These are phyloP conservation scores for Gnathonemus longibarbis DNA, from an alignment of 2,113 vertebrate species.

Conservation along the genomic window DNA sequence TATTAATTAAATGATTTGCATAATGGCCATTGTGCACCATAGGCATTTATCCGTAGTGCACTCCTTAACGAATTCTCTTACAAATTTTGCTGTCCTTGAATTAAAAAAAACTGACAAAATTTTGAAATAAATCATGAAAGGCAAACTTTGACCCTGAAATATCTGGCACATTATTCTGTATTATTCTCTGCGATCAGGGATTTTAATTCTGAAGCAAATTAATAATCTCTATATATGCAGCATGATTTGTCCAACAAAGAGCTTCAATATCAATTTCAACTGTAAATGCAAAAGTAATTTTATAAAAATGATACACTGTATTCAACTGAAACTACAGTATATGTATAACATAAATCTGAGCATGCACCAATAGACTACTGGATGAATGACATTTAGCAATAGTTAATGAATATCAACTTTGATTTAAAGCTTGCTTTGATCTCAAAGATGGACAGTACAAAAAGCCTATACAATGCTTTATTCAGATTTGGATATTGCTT, in stretches of 20 bases:
- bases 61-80: constrained; percentile 48
- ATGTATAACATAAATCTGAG: neutral
- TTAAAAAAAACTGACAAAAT: neutral
- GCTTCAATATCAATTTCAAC: neutral
- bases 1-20: constrained; percentile 69
- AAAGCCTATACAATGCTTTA: neutral
- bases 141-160: neutral
- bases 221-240: neutral
- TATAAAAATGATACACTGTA: neutral
- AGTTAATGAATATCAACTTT: neutral
- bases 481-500: neutral
- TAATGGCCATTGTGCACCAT: constrained; percentile 55
- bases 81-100: constrained; percentile 12
- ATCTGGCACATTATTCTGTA: neutral
- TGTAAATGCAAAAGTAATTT: neutral
- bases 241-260: neutral
- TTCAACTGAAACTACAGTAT: neutral
- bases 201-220: neutral
- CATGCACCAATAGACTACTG: neutral
- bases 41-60: constrained; percentile 37
- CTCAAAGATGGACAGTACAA: neutral
- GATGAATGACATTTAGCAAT: neutral
- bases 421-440: neutral
- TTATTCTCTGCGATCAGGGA: neutral
- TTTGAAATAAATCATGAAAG: neutral